phyloP scores from a whole-genome alignment of 2,113 vertebrate species.

The Raja brachyura region DNA sequence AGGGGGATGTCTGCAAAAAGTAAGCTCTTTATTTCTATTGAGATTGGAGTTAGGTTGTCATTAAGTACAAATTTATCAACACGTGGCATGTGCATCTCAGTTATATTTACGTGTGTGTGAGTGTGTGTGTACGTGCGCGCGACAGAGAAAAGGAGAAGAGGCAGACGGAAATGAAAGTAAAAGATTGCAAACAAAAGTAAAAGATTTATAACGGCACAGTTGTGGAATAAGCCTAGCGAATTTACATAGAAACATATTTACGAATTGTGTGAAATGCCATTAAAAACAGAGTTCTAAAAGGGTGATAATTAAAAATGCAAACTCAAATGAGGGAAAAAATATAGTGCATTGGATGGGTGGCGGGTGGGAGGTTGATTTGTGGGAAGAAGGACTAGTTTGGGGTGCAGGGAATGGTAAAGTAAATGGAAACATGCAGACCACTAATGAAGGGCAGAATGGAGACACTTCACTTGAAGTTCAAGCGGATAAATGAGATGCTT shows the following conservation, averaged over 20 bases:
- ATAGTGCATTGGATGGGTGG: constrained; percentile 52
- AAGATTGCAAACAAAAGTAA: not conserved
- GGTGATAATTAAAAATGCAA: constrained; percentile 42
- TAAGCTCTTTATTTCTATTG: constrained; percentile 67
- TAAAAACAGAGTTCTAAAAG: constrained; percentile 41
- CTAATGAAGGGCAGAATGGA: not conserved
- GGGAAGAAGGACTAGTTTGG: not conserved
- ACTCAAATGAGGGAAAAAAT: constrained; percentile 43
- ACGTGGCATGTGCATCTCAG: constrained; percentile 55
- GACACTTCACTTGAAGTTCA: not conserved
- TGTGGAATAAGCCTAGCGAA: not conserved
- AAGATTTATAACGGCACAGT: not conserved
- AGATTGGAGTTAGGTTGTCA: constrained; percentile 56
- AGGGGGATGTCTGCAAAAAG: constrained; percentile 62
- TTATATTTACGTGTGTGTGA: constrained; percentile 45
- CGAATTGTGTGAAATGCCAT: not conserved
- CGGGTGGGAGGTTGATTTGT: constrained; percentile 28
- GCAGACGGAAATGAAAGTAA: not conserved
- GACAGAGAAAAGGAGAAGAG: not conserved
- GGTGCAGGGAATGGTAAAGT: not conserved
- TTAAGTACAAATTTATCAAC: constrained; percentile 67
- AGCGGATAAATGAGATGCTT: not conserved
- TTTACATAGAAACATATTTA: not conserved
- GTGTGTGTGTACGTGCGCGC: constrained; percentile 39
- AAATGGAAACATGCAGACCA: not conserved